Base-by-base conservation (phyloP, 2,888 invertebrate genomes). In the Sialis fuliginosa region DNA sequence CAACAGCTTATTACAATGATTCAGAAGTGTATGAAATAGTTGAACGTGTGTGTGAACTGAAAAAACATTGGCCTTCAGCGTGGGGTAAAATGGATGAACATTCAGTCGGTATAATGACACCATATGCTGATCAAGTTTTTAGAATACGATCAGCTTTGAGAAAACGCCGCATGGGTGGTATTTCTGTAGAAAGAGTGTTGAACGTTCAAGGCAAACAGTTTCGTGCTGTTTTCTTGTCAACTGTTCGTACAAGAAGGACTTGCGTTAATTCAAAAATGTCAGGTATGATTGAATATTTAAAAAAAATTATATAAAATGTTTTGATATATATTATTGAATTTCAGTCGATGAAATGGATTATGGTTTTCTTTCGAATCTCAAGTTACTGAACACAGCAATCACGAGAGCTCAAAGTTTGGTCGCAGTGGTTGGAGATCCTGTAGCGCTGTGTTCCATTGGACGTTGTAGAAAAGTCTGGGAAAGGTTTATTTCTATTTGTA, bases 141-240 rank as follows among this genome's bases (percentile, higher is more conserved):
- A 70, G 81, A 51, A 85, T 89, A 51, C 72, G 88, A 48, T 75
- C 76, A 32, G 86, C 86, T 56, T 62, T 89, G 47, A 68, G 86
- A 31, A 84, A 84, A 57, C 71, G 79, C 5, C 71, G 79, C 33
- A 71, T 88, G 63, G 75, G 74, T 52, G 79, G 79, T 48, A 80
- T 88, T 41, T 81, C 83, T 8, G 88, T 88, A 2, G 88, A 88
- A 58, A 67, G 87, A 49, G 86, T 88, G 4, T 67, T 85, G 8
- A 88, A 88, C 63, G 86, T 87, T 1, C 88, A 88, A 67, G 88
- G 88, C 58, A 89, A 88, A 59, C 87, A 89, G 63, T 89, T 87
- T 60, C 71, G 86, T 6, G 86, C 81, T 1, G 78, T 89, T 44
- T 81, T 89, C 57, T 66, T 89, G 49, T 85, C 85, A 37, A 86